These are phyloP conservation scores for Paramormyrops kingsleyae DNA, from an alignment of 2,113 vertebrate species.

Conservation along the genomic window DNA sequence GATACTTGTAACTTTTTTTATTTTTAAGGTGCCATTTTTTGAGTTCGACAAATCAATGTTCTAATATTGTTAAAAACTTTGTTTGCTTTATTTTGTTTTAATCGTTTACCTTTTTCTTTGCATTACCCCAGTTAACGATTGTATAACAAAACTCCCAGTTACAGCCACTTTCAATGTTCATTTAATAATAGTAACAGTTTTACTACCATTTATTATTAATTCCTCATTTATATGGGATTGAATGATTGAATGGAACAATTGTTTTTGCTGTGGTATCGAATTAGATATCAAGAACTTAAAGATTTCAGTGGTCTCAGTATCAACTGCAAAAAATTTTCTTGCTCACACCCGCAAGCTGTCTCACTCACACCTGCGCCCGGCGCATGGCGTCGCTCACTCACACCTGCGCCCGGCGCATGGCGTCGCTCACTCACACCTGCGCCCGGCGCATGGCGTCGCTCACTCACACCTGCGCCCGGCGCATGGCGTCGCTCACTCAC, in stretches of 20 bases:
- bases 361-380: neutral
- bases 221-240: neutral
- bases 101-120: neutral
- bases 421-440: constrained; percentile 53
- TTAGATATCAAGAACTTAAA: neutral
- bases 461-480: constrained; percentile 52
- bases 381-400: constrained; percentile 41
- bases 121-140: neutral
- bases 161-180: neutral
- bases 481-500: constrained; percentile 51
- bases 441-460: fast-evolving
- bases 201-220: neutral
- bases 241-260: neutral
- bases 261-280: neutral
- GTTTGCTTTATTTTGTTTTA: too few relatives aligned
- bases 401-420: constrained; percentile 25
- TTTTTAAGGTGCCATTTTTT: neutral
- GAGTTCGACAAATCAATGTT: neutral
- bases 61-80: neutral
- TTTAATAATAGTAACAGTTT: neutral
- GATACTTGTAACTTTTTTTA: neutral
- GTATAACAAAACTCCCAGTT: neutral
- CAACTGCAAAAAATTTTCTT: neutral
- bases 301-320: neutral
- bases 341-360: neutral